Percentiles rank a stretch among this genome's conserved stretches.
Conservation (phyloP, 2,888 invertebrate genomes). For the Oscheius sp. region DNA sequence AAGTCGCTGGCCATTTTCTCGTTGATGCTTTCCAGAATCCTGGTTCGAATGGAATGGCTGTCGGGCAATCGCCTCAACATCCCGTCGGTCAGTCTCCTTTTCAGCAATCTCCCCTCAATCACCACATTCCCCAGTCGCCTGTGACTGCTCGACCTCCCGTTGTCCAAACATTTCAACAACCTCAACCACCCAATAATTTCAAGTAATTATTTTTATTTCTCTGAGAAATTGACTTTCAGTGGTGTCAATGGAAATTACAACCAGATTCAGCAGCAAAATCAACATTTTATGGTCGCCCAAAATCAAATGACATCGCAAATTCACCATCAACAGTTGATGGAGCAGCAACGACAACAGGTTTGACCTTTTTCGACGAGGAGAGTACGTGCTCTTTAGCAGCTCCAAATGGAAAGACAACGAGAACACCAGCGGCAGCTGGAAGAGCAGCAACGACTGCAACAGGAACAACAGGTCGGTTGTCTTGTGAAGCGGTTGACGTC, state of each 20-base stretch:
- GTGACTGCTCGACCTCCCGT: background rate
- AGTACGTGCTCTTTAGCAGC: background rate
- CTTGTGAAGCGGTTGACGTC: background rate
- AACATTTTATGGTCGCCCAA: background rate
- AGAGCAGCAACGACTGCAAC: background rate
- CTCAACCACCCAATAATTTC: background rate
- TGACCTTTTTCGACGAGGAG: background rate
- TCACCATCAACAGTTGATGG: background rate
- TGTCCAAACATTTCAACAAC: background rate
- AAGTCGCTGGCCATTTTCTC: too few relatives aligned
- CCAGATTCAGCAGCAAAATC: background rate
- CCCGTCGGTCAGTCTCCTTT: constrained; percentile 21
- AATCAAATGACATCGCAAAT: constrained; percentile 1
- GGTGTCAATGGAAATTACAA: background rate
- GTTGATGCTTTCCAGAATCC: background rate
- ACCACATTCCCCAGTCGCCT: constrained; percentile 21
- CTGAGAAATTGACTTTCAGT: background rate
- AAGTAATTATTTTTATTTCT: background rate
- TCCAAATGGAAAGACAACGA: constrained; percentile 7
- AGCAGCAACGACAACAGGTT: constrained; percentile 10
- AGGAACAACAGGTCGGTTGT: constrained; percentile 13
- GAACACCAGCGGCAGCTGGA: constrained; percentile 14
- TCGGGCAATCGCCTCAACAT: constrained; percentile 17
- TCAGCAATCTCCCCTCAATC: constrained; percentile 6
- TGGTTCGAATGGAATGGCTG: background rate